Evolutionary conservation across 2,113 vertebrate genomes (phyloP).

Genomic region (sheep (Ovis aries)): ARS-UI_Ramb_v3.0 NC_056061.1:73304501-73305000

Average conservation of each 20-base stretch:
- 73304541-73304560: neutral
- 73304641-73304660: neutral
- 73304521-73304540: neutral
- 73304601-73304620: neutral
- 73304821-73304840: neutral
- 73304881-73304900: neutral
- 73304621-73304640: neutral
- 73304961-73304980: neutral
- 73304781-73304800: neutral
- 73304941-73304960: neutral
- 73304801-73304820: neutral
- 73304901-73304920: neutral
- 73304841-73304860: neutral
- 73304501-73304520: neutral
- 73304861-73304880: neutral
- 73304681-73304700: neutral
- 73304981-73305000: neutral
- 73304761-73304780: neutral
- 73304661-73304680: neutral
- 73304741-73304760: neutral
- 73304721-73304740: neutral
- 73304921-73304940: neutral
- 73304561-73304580: neutral
- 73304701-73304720: neutral
- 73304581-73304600: neutral